phyloP scores from a whole-genome alignment of 2,797 vertebrate genomes.

The Cyprinella venusta region DNA sequence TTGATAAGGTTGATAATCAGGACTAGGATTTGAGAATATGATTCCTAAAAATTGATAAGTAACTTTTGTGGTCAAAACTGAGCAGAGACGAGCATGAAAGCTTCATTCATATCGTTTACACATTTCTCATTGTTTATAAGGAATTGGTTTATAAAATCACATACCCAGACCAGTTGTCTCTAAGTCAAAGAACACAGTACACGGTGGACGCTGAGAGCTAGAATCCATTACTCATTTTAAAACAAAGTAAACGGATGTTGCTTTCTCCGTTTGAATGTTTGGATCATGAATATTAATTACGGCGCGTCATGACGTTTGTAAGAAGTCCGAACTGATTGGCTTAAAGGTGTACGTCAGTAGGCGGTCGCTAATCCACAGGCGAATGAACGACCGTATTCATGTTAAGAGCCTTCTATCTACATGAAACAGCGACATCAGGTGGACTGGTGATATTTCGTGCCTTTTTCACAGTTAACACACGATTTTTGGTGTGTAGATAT shows the following conservation, averaged over 20 bases:
- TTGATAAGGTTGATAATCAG: too few species aligned
- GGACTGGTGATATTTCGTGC: neutral
- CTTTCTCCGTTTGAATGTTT: neutral
- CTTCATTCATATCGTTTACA: neutral
- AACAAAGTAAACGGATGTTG: neutral
- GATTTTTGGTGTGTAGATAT: neutral
- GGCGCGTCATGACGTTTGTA: neutral
- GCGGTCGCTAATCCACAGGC: neutral
- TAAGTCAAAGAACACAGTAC: constrained; percentile 78
- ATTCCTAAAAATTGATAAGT: neutral
- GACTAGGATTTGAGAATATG: neutral
- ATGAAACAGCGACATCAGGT: constrained; percentile 18
- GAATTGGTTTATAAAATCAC: constrained; percentile 8
- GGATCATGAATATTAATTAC: constrained; percentile 14
- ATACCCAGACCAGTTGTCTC: constrained; percentile 79
- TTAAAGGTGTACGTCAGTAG: neutral
- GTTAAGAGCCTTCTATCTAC: neutral
- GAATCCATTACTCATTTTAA: constrained; percentile 19
- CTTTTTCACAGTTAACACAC: neutral
- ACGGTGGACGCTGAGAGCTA: neutral
- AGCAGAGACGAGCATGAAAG: neutral
- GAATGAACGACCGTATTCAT: constrained; percentile 14
- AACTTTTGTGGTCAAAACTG: neutral
- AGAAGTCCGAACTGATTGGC: neutral
- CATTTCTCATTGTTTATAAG: neutral